Conservation (phyloP, 2,888 invertebrate species). For the Leistus spinibarbis region DNA sequence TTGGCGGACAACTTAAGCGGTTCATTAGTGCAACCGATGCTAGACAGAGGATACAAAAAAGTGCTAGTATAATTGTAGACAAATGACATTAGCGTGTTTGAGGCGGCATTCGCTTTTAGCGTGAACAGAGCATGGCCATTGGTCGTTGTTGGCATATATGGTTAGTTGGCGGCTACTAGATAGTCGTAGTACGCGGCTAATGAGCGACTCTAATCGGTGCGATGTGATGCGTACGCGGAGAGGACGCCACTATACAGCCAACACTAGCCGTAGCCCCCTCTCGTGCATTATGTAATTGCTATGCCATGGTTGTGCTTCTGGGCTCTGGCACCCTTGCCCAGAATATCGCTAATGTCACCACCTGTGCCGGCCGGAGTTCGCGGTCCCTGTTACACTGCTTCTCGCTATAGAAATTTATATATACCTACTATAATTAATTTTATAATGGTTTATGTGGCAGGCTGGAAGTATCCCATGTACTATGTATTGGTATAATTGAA, state of each 20-base stretch:
- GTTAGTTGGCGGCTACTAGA: background rate
- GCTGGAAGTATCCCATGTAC: no score
- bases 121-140: background rate
- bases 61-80: background rate
- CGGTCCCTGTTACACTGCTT: background rate
- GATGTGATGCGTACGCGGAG: background rate
- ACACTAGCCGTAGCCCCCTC: background rate
- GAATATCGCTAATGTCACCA: slow-evolving; percentile 15
- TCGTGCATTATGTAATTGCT: slow-evolving; percentile 13
- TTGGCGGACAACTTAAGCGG: background rate
- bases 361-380: slow-evolving; percentile 6
- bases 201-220: slow-evolving; percentile 13
- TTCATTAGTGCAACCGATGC: background rate
- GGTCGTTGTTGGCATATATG: background rate
- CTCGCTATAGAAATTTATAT: background rate
- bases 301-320: background rate
- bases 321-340: background rate
- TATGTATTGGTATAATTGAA: no score
- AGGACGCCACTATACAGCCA: background rate
- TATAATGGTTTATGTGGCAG: slow-evolving; percentile 2
- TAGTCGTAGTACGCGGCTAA: background rate
- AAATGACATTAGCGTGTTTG: slow-evolving; percentile 2
- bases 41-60: background rate
- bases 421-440: slow-evolving; percentile 9
- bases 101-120: background rate